Conservation (phyloP, 2,113 vertebrate species). For the Alligator sinensis region DNA sequence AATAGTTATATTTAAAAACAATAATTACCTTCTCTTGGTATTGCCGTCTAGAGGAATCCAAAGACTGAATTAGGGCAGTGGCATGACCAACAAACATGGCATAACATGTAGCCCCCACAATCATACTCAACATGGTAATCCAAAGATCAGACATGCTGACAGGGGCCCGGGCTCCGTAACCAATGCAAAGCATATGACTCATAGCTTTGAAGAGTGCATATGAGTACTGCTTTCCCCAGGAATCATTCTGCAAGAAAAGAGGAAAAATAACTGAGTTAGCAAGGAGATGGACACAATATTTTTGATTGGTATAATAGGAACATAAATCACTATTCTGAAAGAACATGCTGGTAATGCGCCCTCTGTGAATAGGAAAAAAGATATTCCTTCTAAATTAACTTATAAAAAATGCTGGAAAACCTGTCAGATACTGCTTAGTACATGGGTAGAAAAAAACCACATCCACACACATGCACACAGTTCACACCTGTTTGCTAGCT, state of each 20-base stretch:
- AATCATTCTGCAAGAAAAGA: slow-evolving; percentile 89
- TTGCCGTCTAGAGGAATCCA: slow-evolving; percentile 95
- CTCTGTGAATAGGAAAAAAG: slow-evolving; percentile 38
- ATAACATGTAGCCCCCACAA: slow-evolving; percentile 97
- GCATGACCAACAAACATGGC: slow-evolving; percentile 99
- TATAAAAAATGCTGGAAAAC: slow-evolving; percentile 7
- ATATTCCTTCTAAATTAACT: slow-evolving; percentile 33
- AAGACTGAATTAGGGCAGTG: slow-evolving; percentile 96
- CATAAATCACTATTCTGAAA: slow-evolving; percentile 57
- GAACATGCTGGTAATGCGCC: slow-evolving; percentile 31
- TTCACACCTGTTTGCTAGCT: neutral
- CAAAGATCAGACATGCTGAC: slow-evolving; percentile 99
- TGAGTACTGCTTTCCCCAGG: slow-evolving; percentile 99
- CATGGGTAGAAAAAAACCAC: slow-evolving; percentile 8
- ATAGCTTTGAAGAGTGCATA: slow-evolving; percentile 99
- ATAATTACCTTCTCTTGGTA: slow-evolving; percentile 97
- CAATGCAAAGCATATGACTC: slow-evolving; percentile 99
- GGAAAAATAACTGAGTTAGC: slow-evolving; percentile 48
- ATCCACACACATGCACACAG: too few species aligned
- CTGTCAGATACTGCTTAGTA: slow-evolving; percentile 12
- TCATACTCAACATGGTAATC: slow-evolving; percentile 99
- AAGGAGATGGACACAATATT: neutral
- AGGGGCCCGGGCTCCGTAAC: slow-evolving; percentile 94
- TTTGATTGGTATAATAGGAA: neutral
- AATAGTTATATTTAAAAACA: neutral